Base-by-base conservation (phyloP, 2,797 vertebrate genomes). In the Hephaestus fuliginosus region DNA sequence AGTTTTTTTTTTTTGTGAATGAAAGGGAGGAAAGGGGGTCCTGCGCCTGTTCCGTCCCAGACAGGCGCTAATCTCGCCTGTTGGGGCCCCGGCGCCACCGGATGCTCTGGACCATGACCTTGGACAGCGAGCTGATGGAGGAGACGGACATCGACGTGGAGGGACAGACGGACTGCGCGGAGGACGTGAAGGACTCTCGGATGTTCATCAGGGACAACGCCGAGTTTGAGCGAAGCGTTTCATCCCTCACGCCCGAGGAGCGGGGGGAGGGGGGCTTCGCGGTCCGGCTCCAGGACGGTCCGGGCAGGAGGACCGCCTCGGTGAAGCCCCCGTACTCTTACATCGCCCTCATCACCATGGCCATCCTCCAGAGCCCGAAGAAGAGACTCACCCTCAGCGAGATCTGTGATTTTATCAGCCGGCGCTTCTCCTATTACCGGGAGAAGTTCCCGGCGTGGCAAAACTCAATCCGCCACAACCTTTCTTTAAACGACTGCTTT, bases 271-370 rank as follows among this genome's bases (percentile, higher is more conserved):
- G 69, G 33, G 70, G 77, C n/a, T 71, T 63, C 11, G 36, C 51
- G 17, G 82, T 48, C 72, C 85, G 70, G n/a, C 44, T 64, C 0
- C 84, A 49, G 51, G 81, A 75, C 0, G 83, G 11, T 46, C 64
- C 87, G 0, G 75, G 44, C 43, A 72, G 73, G 53, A 86, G 74
- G 36, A n/a, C 51, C 46, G 20, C 85, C 64, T 82, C 90, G 3
- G 85, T 91, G n/a, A 97, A 97, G 87, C 97, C 97, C 0, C 97
- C 97, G 0, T 97, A 96, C 88, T 97, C 97, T 0, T 97, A 97
- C 91, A 97, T 97, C 74, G 97, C 97, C 5, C 95, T 98, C 65
- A 97, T 98, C 92, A 96, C 97, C 74, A 97, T 97, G 97, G 96
- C 97, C 43, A 97, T 98, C 78, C 95, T 97, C 51, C 96, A 97